Conservation (phyloP, 2,888 invertebrate genomes). For the Mythimna lalbum region DNA sequence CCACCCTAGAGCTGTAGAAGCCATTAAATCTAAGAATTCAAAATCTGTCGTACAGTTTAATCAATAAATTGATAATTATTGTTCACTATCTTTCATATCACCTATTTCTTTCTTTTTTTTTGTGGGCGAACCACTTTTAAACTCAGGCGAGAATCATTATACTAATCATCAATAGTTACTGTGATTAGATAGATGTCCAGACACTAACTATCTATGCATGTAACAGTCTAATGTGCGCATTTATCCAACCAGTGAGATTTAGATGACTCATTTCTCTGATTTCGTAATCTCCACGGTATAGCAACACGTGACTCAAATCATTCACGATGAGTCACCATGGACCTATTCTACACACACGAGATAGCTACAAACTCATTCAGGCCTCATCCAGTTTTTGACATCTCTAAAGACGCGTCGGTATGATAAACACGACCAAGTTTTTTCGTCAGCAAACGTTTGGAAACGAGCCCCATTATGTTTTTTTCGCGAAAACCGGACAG, state of each 20-base stretch:
- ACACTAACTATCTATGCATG: background rate
- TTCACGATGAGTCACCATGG: conserved; percentile 21
- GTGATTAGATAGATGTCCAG: background rate
- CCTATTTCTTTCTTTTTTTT: too few relatives aligned
- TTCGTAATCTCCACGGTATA: background rate
- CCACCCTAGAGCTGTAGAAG: too few relatives aligned
- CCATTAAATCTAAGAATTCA: too few relatives aligned
- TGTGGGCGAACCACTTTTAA: background rate
- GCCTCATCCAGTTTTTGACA: conserved; percentile 35
- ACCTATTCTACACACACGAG: background rate
- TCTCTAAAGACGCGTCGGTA: conserved; percentile 30
- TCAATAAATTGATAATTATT: background rate
- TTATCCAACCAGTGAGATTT: background rate
- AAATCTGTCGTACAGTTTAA: background rate
- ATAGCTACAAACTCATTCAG: background rate
- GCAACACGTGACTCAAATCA: background rate
- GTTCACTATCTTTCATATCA: too few relatives aligned
- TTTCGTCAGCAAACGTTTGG: conserved; percentile 59
- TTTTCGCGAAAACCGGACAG: conserved; percentile 50
- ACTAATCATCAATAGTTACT: background rate
- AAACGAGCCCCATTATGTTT: conserved; percentile 55
- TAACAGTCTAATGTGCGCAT: background rate
- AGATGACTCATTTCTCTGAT: conserved; percentile 25
- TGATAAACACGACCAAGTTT: conserved; percentile 61
- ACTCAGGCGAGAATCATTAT: background rate